Conservation (phyloP, 2,113 vertebrate species). For the Myiozetetes cayanensis region DNA sequence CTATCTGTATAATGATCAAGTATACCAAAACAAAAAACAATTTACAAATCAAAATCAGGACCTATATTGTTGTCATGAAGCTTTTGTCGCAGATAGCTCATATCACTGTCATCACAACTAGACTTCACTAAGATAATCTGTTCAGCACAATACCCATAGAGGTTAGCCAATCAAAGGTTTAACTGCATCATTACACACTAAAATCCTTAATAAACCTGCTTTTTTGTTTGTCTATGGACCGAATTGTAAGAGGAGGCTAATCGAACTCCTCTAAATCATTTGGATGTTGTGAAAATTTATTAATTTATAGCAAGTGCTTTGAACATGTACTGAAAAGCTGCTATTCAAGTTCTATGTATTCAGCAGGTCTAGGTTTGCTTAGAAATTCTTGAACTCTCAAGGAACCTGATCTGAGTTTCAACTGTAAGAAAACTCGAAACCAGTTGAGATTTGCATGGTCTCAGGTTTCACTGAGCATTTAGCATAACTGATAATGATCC, state of each 20-base stretch:
- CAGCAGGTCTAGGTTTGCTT: slow-evolving; percentile 25
- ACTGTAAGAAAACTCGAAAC: slow-evolving; percentile 26
- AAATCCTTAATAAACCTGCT: background rate
- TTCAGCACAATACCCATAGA: background rate
- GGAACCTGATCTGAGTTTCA: slow-evolving; percentile 19
- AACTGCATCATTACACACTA: background rate
- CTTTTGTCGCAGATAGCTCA: background rate
- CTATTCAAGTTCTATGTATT: background rate
- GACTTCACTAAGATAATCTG: background rate
- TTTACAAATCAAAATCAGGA: background rate
- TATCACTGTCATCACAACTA: background rate
- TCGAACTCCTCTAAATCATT: background rate
- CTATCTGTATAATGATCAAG: background rate
- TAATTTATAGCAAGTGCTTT: background rate
- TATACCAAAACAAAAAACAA: background rate
- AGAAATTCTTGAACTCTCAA: slow-evolving; percentile 31
- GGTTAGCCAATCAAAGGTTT: background rate
- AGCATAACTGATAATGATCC: background rate
- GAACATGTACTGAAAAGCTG: background rate
- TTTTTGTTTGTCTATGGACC: background rate
- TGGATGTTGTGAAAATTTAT: background rate
- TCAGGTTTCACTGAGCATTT: slow-evolving; percentile 20
- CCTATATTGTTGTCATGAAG: background rate
- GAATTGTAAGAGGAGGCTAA: background rate
- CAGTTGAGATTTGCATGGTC: background rate